Evolutionary conservation across 1,140 invertebrate species (phyloP).

Genomic region (Drosophila arawakana): DNA sequence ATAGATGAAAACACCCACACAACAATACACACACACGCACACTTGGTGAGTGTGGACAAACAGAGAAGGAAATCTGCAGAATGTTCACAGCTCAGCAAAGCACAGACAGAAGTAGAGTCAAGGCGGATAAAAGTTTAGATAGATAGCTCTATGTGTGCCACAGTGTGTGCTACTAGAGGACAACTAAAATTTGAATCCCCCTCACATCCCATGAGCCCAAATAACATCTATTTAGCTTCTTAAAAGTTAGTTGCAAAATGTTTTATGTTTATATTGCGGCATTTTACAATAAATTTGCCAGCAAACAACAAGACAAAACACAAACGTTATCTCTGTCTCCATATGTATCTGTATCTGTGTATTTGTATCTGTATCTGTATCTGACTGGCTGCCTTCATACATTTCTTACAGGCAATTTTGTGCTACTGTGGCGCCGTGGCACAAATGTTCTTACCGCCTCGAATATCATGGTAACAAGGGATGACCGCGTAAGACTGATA

Average conservation of each 20-base stretch:
- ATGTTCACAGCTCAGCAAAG: constrained; percentile 62
- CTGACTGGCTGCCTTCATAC: constrained; percentile 5
- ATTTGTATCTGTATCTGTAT: constrained; percentile 14
- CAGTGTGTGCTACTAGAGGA: constrained; percentile 23
- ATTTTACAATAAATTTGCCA: constrained; percentile 74
- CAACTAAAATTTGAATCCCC: constrained; percentile 54
- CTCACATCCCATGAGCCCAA: constrained; percentile 23
- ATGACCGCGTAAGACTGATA: constrained; percentile 88
- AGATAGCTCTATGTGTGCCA: constrained; percentile 34
- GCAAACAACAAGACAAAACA: constrained; percentile 54
- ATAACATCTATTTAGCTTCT: constrained; percentile 56
- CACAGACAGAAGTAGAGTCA: constrained; percentile 12
- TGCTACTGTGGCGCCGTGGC: constrained; percentile 88
- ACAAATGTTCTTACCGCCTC: constrained; percentile 88
- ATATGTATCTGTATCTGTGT: not conserved
- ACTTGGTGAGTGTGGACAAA: constrained; percentile 59
- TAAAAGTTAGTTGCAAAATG: constrained; percentile 61
- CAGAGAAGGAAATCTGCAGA: constrained; percentile 57
- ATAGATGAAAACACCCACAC: constrained; percentile 68
- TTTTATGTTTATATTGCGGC: constrained; percentile 72
- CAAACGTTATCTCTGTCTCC: not conserved
- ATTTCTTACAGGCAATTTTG: constrained; percentile 86
- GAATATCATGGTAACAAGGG: constrained; percentile 89
- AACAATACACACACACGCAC: constrained; percentile 31
- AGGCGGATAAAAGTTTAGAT: constrained; percentile 48